Evolutionary conservation across 1,140 invertebrate species (phyloP).

Genomic region (Kradibia gibbosae): DNA sequence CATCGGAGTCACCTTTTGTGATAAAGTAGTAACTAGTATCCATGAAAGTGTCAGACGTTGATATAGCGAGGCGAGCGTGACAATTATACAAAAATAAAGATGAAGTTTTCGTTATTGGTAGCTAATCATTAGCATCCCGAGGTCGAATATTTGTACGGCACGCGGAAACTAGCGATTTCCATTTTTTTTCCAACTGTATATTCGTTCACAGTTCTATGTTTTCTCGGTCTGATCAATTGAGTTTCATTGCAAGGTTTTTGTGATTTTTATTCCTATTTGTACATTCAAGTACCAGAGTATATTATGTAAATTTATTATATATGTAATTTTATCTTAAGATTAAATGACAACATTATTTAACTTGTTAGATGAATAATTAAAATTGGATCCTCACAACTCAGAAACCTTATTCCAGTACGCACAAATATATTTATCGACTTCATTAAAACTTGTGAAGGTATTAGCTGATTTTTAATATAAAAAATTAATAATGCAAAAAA

Average conservation of each 20-base stretch:
- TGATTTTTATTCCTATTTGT: not conserved
- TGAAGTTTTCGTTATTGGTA: constrained; percentile 27
- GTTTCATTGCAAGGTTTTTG: constrained; percentile 24
- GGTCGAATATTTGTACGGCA: constrained; percentile 20
- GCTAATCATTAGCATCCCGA: not conserved
- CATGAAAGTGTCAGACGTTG: no score
- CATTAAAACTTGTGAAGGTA: not conserved
- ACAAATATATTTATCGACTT: no score
- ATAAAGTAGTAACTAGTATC: constrained; percentile 20
- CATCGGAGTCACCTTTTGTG: not conserved
- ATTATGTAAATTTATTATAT: no score
- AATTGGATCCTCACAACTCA: no score
- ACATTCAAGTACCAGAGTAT: no score
- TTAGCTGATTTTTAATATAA: not conserved
- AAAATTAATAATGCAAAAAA: not conserved
- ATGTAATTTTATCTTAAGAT: no score
- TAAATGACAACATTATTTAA: no score
- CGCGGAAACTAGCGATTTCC: not conserved
- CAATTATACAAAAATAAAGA: constrained; percentile 39
- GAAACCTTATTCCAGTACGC: no score
- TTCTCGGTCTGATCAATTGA: not conserved
- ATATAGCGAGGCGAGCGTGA: not conserved
- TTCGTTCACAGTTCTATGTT: not conserved
- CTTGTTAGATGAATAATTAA: no score
- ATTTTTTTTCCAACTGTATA: not conserved